Conservation (phyloP, 2,888 invertebrate genomes). For the Galeopsomyia nigrocyanea region DNA sequence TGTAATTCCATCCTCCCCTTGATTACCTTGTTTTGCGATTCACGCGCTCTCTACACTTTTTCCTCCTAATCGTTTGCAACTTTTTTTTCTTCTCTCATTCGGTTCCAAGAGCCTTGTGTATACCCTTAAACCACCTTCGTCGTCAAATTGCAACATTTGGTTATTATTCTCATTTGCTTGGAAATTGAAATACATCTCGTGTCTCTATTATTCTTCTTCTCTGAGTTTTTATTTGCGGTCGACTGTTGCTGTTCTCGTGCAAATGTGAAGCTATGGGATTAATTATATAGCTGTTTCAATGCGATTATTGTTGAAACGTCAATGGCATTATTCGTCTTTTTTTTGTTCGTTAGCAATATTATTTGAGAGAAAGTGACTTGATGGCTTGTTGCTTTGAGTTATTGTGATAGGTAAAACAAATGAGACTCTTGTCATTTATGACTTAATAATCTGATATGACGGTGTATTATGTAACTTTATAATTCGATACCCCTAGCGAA, state of each 20-base stretch:
- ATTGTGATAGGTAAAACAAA: too few species aligned
- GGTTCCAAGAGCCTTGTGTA: neutral
- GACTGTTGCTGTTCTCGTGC: neutral
- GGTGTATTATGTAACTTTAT: too few species aligned
- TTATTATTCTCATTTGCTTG: slow-evolving; percentile 27
- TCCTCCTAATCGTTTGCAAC: neutral
- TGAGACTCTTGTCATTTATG: too few species aligned
- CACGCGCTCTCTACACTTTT: slow-evolving; percentile 2
- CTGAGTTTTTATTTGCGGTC: slow-evolving; percentile 3
- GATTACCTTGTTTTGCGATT: slow-evolving; percentile 31
- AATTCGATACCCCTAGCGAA: too few species aligned
- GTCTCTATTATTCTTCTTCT: neutral
- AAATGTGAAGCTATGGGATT: neutral
- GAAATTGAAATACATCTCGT: slow-evolving; percentile 26
- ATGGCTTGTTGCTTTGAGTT: too few species aligned
- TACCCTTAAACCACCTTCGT: neutral
- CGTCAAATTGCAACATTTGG: slow-evolving; percentile 21
- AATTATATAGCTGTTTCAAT: too few species aligned
- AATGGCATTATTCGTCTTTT: too few species aligned
- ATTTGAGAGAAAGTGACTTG: too few species aligned
- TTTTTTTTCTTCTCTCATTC: neutral
- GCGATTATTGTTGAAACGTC: too few species aligned
- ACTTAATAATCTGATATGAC: too few species aligned
- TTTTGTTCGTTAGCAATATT: too few species aligned
- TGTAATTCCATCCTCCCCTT: slow-evolving; percentile 20